Evolutionary conservation across 2,888 invertebrate genomes (phyloP), one percentile per base, ranked within the genome.

Genomic region (Eurytoma californica): DNA sequence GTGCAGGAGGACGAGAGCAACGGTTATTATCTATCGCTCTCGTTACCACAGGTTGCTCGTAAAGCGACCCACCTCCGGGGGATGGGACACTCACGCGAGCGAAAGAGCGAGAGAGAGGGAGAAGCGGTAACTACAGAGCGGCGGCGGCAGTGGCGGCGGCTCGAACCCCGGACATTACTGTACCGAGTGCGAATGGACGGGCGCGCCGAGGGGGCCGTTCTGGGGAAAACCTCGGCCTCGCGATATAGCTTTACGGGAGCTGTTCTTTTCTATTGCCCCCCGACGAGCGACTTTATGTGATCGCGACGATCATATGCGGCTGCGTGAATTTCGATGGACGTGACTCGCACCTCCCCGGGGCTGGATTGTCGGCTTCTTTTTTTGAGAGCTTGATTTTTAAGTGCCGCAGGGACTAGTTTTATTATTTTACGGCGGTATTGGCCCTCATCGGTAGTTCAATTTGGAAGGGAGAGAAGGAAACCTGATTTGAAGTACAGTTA

Each of bases 1-100:
- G 39, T 65, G 70, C 63, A 69, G 51, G 30, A 58, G 18, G 49
- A 51, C 24, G 58, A 49, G 70, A 72, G 87, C 85, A 89, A 87
- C 89, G 88, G 90, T 90, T 90, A 90, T 90, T 90, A 90, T 90
- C 90, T 90, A 90, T 90, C 90, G 90, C 88, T 90, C 90, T 90
- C 89, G 90, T 90, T 90, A 90, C 90, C 90, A 90, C 90, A 90
- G 90, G 90, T 90, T 90, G 90, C 90, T 90, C 90, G 90, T 90
- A 90, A 90, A 90, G 88, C 88, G 89, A 87, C 68, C 75, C 72
- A 60, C 55, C 70, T 49, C 72, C 86, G 84, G 86, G 84, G 88
- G 86, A 86, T 86, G 88, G 86, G 87, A 86, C 83, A 76, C 57
- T 65, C 69, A 57, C 67, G 68, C 78, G 63, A 63, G 28, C 28